Conservation (phyloP, 2,797 vertebrate species). For the Galago senegalensis region DNA sequence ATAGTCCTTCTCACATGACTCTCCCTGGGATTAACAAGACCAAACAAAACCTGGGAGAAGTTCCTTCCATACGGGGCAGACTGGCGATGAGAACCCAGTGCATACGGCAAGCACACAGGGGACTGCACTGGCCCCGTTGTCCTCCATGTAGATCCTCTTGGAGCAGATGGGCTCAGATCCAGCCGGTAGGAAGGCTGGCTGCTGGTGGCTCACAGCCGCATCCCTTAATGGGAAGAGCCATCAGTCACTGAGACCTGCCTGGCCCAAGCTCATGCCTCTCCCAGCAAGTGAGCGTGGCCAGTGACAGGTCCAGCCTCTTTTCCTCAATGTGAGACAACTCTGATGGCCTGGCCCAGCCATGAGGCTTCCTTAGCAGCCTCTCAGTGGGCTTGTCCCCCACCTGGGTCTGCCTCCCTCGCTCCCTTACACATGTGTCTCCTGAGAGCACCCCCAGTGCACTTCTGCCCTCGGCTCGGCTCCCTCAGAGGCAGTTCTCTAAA, state of each 20-base stretch:
- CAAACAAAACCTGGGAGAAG: background rate
- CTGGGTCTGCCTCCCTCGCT: background rate
- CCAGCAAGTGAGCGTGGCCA: background rate
- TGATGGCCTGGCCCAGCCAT: background rate
- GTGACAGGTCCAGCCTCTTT: background rate
- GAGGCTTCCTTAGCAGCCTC: background rate
- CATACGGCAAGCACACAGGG: background rate
- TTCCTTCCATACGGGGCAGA: background rate
- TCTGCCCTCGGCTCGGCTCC: background rate
- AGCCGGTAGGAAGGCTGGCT: too few species aligned
- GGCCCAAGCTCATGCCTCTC: background rate
- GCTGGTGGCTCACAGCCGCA: background rate
- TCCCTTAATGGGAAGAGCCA: background rate
- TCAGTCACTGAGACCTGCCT: background rate
- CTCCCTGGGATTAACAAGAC: background rate
- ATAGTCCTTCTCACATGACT: background rate
- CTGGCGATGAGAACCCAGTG: background rate
- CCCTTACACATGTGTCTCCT: too few species aligned
- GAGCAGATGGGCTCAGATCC: background rate
- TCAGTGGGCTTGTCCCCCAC: background rate
- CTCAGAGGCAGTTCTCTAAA: background rate
- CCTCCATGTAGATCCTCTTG: too few species aligned
- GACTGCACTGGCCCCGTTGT: rapidly evolving
- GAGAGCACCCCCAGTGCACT: background rate
- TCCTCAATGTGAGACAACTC: background rate